Base-by-base conservation (phyloP, 2,888 invertebrate species). In the Eubasilissa splendida region DNA sequence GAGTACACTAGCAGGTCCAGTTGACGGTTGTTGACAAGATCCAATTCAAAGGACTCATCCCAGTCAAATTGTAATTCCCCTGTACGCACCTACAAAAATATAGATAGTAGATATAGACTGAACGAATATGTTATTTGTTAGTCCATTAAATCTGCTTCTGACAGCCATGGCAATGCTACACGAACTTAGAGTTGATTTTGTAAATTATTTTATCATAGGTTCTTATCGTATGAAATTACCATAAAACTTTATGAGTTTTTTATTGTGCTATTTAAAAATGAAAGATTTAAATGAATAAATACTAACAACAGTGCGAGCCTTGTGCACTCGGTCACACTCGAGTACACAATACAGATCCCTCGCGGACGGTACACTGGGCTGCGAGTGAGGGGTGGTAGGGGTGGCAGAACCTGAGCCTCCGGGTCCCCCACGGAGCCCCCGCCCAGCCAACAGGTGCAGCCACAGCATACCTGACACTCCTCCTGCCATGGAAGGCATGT, bases 31-130 rank as follows among this genome's bases (percentile, higher is more conserved):
- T 97, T 96, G 65, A 98, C 97, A 83, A 99, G 91, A 87, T 99
- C 99, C 86, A 99, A 91, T 87, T 99, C 99, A 87, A 99, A 99
- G 14, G 97, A 97, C 88, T 99, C 99, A 87, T 99, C 98, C 99
- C 99, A 99, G 89, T 99, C 98, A 88, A 99, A 99, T 87, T 97
- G 97, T 70, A 98, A 92, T 87, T 98, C 98, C 3, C 98, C 98
- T 1, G 97, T 98, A 79, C 98, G 93, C 53, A 99, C 92, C 92
- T 92, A 83, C 66, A 79, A 79, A 77, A 22, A 42, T 42, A 42
- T 42, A 7, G 42, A 5, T 42, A 42, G 42, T 42, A n/a, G n/a
- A n/a, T 42, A 42, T 42, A 4, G 2, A 65, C 33, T 7, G 7
- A 42, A 42, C 42, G 42, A 42, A 42, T 42, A 0, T 7, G 42